Evolutionary conservation across 2,113 vertebrate species (phyloP).

Genomic region (Shinisaurus crocodilurus): DNA sequence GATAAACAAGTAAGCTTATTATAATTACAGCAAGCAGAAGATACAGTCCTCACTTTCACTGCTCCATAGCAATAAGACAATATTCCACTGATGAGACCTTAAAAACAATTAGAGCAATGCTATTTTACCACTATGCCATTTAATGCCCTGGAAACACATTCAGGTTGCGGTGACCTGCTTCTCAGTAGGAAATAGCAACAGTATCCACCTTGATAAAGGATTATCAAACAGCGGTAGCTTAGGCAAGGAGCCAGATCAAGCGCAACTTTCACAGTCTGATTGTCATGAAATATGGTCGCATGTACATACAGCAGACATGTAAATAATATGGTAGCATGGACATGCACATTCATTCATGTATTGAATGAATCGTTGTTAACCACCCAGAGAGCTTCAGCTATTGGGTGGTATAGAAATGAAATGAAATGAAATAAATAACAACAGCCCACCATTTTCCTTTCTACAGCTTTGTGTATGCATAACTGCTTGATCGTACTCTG

Average conservation of each 20-base stretch:
- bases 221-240: background rate
- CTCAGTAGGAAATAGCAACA: background rate
- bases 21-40: background rate
- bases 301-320: background rate
- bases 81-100: conserved; percentile 2
- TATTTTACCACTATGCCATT: background rate
- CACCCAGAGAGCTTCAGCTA: too few relatives aligned
- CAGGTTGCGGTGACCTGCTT: background rate
- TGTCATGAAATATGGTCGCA: background rate
- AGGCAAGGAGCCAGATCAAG: background rate
- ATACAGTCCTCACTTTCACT: background rate
- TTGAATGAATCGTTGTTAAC: too few relatives aligned
- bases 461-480: background rate
- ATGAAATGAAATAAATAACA: too few relatives aligned
- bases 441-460: too few relatives aligned
- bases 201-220: background rate
- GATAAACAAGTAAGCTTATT: background rate
- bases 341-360: too few relatives aligned
- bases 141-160: background rate
- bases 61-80: background rate
- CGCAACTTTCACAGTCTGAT: background rate
- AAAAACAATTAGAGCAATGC: background rate
- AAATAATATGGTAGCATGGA: too few relatives aligned
- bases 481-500: too few relatives aligned
- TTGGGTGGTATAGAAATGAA: too few relatives aligned